A percentile compares a stretch with the other conserved stretches of the same genome.
phyloP scores from a whole-genome alignment of 2,113 vertebrate species.

The Passer domesticus region DNA sequence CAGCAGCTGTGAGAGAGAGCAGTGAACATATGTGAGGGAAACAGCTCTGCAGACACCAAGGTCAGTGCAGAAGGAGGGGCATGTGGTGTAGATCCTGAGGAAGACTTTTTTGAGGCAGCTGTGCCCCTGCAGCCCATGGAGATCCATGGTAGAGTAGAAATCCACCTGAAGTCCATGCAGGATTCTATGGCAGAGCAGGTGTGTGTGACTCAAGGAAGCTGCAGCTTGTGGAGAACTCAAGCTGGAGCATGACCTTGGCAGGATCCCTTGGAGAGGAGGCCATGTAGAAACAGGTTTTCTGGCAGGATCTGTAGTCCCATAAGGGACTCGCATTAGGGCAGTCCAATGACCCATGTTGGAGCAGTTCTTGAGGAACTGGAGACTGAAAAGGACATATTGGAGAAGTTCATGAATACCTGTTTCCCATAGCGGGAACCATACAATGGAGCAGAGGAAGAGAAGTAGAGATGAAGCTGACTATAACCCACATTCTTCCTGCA shows the following conservation, averaged over 20 bases:
- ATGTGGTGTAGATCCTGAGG: accelerated
- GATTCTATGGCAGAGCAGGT: background rate
- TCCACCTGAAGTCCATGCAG: accelerated
- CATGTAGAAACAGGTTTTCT: background rate
- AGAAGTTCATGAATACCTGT: background rate
- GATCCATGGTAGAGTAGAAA: background rate
- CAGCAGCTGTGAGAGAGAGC: background rate
- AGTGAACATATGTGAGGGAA: background rate
- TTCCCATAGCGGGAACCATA: background rate
- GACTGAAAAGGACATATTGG: background rate
- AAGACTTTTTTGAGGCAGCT: background rate
- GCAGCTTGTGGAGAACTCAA: background rate
- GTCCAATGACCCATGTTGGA: background rate
- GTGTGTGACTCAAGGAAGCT: background rate
- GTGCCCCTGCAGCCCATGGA: background rate
- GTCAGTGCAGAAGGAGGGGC: background rate
- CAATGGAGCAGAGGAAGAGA: background rate
- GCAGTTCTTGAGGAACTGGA: background rate
- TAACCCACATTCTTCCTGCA: accelerated
- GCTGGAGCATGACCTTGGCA: background rate
- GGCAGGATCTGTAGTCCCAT: background rate
- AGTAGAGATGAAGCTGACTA: background rate
- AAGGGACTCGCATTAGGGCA: background rate
- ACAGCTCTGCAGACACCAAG: background rate
- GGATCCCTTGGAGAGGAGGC: accelerated